Conservation (phyloP, 1,140 invertebrate genomes). For the Bathynomus jamesi region DNA sequence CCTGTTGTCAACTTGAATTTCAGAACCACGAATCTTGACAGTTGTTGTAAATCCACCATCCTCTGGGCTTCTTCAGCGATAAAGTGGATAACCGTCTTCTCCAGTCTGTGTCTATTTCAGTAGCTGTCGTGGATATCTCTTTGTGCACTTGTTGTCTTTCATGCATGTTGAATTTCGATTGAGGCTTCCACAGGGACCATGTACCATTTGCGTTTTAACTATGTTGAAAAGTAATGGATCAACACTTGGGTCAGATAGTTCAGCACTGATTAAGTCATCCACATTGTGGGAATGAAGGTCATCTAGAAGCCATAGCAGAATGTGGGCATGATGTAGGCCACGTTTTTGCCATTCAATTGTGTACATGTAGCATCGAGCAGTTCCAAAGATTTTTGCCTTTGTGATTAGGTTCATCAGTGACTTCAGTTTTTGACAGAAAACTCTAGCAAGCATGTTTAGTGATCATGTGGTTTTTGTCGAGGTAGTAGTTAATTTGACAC, state of each 20-base stretch:
- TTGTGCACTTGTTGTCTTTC: constrained; percentile 27
- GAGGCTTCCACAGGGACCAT: constrained; percentile 30
- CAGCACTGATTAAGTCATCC: no score
- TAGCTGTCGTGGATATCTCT: constrained; percentile 4
- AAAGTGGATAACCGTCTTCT: constrained; percentile 3
- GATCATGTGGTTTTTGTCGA: constrained; percentile 9
- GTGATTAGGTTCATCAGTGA: constrained; percentile 42
- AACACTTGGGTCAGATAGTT: no score
- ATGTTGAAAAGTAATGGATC: no score
- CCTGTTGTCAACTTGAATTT: no score
- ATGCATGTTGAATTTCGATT: constrained; percentile 30
- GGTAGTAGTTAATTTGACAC: constrained; percentile 40
- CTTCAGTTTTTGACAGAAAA: background rate
- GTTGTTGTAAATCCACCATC: no score
- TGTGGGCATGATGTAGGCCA: constrained; percentile 4
- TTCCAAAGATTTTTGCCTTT: no score
- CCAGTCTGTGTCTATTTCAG: background rate
- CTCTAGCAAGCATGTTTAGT: background rate
- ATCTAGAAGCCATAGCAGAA: no score
- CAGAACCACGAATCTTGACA: no score
- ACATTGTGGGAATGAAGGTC: no score
- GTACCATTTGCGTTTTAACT: constrained; percentile 27
- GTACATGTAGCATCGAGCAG: constrained; percentile 44
- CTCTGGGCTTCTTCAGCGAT: no score
- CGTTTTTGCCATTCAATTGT: constrained; percentile 50